A percentile compares a stretch with the other conserved stretches of the same genome.
Evolutionary conservation across 2,797 vertebrate genomes (phyloP).

Genomic region (Ibycter americanus): DNA sequence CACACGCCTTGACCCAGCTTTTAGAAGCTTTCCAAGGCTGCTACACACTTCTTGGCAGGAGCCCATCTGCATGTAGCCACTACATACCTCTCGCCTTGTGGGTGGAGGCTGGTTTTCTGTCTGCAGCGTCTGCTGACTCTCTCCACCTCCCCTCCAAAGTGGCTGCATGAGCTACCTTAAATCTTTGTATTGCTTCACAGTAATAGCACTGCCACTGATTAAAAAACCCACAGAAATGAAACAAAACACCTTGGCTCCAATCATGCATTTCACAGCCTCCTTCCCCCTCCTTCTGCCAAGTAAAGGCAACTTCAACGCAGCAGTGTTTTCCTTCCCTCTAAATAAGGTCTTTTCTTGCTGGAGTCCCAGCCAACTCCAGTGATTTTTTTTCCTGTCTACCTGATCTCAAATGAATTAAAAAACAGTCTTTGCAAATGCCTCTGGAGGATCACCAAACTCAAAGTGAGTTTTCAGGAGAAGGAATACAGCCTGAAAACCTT

Average conservation of each 20-base stretch:
- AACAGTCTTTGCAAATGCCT: not conserved
- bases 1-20: accelerated
- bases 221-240: not conserved
- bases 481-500: not conserved
- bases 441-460: not conserved
- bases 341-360: not conserved
- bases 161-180: not conserved
- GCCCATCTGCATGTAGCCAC: not conserved
- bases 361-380: not conserved
- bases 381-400: not conserved
- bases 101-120: not conserved
- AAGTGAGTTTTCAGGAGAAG: not conserved
- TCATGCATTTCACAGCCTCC: not conserved
- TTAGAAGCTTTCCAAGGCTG: not conserved
- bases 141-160: not conserved
- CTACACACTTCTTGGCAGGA: not conserved
- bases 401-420: constrained; percentile 6
- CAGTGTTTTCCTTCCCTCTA: not conserved
- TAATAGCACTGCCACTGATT: not conserved
- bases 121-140: not conserved
- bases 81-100: not conserved
- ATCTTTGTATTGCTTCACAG: not conserved
- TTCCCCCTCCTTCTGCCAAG: not conserved
- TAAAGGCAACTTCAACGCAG: not conserved
- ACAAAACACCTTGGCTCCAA: not conserved